Evolutionary conservation across 2,888 invertebrate species (phyloP), one percentile per base, ranked within the genome.

Genomic region (Drosophila infuscata): DNA sequence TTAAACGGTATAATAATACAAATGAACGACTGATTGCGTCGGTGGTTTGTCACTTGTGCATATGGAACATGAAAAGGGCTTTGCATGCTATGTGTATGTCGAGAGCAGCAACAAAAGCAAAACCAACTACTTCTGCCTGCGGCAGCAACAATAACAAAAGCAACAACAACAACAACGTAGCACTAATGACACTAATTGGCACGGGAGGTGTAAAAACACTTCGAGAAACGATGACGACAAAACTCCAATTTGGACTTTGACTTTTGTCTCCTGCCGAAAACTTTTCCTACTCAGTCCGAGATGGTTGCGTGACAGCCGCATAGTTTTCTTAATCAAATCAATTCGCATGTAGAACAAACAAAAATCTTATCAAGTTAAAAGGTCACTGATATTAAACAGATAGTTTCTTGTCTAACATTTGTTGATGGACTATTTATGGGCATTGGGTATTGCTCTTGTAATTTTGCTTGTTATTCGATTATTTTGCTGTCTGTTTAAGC

Each of bases 131-230:
- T 61, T 48, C 35, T 54, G 60, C 48, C 36, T 43, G 38, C 54
- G 54, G 12, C 51, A 60, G 30, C 38, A 64, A 51, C 35, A 61
- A n/a, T n/a, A n/a, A n/a, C n/a, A n/a, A 49, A 41, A 49, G 32
- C 46, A 15, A 20, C 12, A 73, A 48, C 49, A 70, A 35, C 35
- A 63, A 79, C 48, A 76, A 82, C 82, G 70, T 74, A 73, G 68
- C 75, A 79, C 88, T 88, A 86, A 86, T 86, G 89, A 86, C 85
- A 72, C 70, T 86, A 86, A 86, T 89, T 86, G 86, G 54, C 75
- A 73, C 63, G 61, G 81, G 81, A 83, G 82, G 84, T 81, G 87
- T 81, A 66, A 71, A 70, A 84, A 81, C 83, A 84, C 83, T 84
- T 83, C 68, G 84, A 76, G 89, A 73, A 79, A 71, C 82, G 81